phyloP scores from a whole-genome alignment of 2,113 vertebrate genomes.

The Phylloscopus whistleri region DNA sequence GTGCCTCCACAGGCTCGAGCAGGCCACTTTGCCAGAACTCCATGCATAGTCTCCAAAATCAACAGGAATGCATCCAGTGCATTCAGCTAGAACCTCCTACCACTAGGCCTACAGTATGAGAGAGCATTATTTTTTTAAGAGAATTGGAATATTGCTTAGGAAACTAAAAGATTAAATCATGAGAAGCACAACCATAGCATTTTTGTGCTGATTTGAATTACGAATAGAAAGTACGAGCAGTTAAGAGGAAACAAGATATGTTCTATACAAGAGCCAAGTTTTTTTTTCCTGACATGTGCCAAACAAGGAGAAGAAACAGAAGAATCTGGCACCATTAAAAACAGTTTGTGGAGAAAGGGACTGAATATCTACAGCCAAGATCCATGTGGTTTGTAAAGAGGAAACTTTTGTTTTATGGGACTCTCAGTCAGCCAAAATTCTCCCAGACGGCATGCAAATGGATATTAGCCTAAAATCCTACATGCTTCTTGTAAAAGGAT shows the following conservation, averaged over 20 bases:
- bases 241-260: constrained; percentile 68
- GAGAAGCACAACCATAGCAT: constrained; percentile 40
- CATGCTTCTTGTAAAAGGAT: constrained; percentile 37
- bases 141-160: constrained; percentile 33
- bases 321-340: constrained; percentile 69
- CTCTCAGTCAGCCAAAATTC: constrained; percentile 59
- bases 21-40: background rate
- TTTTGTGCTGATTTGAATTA: constrained; percentile 65
- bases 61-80: accelerated
- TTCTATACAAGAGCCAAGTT: constrained; percentile 60
- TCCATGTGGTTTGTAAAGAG: constrained; percentile 67
- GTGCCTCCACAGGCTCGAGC: background rate
- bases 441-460: constrained; percentile 63
- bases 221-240: constrained; percentile 57
- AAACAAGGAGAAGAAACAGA: constrained; percentile 67
- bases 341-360: constrained; percentile 65
- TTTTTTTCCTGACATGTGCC: constrained; percentile 64
- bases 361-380: constrained; percentile 65
- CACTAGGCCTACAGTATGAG: background rate
- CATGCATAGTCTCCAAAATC: background rate
- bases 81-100: background rate
- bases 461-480: constrained; percentile 64
- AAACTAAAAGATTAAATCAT: constrained; percentile 37
- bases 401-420: constrained; percentile 65
- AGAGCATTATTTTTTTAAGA: background rate